Base-by-base conservation (phyloP, 1,140 invertebrate genomes). In the Drosophila bipectinata region DNA sequence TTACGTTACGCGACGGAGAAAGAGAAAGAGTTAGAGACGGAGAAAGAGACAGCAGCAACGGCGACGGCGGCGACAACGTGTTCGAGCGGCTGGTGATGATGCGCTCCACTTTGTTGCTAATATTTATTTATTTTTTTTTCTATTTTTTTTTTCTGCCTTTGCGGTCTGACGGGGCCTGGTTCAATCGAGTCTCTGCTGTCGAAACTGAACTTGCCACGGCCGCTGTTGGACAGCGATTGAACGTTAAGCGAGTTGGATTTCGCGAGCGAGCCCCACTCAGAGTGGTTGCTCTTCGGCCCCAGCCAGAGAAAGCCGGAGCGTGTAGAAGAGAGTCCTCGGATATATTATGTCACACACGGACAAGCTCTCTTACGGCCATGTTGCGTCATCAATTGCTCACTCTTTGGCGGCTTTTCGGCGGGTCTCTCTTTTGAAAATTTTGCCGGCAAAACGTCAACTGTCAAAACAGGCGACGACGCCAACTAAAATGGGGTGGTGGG, bases 401-500 rank as follows among this genome's bases (percentile, higher is more conserved):
- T 73, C 71, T 73, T 74, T 24, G 60, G 12, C 26, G 21, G 39
- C 59, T 7, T 41, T 28, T 15, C 12, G 4, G 10, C 5, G 21
- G 34, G 32, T 14, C 52, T 44, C 61, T 58, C 41, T 26, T 39
- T 60, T 45, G 32, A 28, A 24, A 39, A 66, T 67, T 87, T 87
- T 79, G 82, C 82, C 82, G 82, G 82, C 83, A 79, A 87, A 82
- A 60, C 79, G 82, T 88, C 83, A 82, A 79, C 71, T 79, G 78
- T 82, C 66, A 81, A 77, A 87, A 62, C 75, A 75, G 68, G 57
- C 73, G 80, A 81, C 77, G 73, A 37, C 34, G 34, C 34, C 34
- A 37, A 37, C 72, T 54, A 66, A 63, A 75, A 26, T 1, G 32
- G 32, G 41, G 55, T 4, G 32, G 24, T 39, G 10, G 7, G 39